A percentile compares a stretch with the other conserved stretches of the same genome.
phyloP scores from a whole-genome alignment of 2,888 invertebrate genomes.

The Spisula solida region DNA sequence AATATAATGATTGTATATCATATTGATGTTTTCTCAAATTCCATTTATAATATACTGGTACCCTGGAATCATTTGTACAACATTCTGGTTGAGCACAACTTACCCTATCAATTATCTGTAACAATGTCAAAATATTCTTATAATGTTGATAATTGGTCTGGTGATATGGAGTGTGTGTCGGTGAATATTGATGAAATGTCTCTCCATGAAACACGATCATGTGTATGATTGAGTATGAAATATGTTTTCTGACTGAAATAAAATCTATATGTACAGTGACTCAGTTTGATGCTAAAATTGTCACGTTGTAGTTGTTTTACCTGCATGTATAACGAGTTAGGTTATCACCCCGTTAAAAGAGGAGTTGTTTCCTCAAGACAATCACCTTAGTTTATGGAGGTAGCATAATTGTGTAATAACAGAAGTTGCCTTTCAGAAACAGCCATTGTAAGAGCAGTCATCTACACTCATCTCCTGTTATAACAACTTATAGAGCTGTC shows the following conservation, averaged over 20 bases:
- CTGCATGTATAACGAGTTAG: too few species aligned
- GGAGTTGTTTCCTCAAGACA: too few species aligned
- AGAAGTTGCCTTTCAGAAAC: too few species aligned
- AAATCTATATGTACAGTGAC: not conserved
- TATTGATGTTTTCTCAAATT: slow-evolving; percentile 14
- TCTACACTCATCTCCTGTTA: too few species aligned
- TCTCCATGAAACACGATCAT: slow-evolving; percentile 8
- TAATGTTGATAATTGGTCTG: not conserved
- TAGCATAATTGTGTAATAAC: too few species aligned
- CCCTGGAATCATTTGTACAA: not conserved
- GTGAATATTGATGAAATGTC: slow-evolving; percentile 7
- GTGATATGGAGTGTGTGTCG: not conserved
- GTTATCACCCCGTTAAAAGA: too few species aligned
- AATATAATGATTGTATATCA: not conserved
- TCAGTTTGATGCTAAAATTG: not conserved
- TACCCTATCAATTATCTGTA: slow-evolving; percentile 6
- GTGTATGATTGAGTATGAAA: not conserved
- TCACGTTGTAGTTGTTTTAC: too few species aligned
- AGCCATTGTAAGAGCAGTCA: too few species aligned
- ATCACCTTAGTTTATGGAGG: too few species aligned
- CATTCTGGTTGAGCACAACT: not conserved
- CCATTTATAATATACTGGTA: not conserved
- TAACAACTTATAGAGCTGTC: too few species aligned
- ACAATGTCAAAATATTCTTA: slow-evolving; percentile 20
- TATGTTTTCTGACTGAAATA: slow-evolving; percentile 12